Percentiles rank a stretch among this genome's conserved stretches.
Evolutionary conservation across 2,888 invertebrate genomes (phyloP).

Genomic region (Lasiommata megera): DNA sequence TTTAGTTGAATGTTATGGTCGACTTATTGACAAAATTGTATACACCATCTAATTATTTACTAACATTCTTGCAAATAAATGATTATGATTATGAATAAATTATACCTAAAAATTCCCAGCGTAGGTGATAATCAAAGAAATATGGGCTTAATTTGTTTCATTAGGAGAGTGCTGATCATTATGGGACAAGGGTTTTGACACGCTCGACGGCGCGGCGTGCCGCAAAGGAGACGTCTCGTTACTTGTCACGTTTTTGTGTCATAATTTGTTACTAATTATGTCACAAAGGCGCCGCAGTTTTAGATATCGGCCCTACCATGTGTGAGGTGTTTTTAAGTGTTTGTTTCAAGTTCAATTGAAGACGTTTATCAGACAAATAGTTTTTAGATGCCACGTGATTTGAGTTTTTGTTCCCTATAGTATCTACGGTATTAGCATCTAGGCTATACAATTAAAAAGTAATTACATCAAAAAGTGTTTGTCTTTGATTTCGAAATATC

Average conservation of each 20-base stretch:
- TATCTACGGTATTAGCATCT: no score
- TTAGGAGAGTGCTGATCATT: conserved; percentile 18
- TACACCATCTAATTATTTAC: no score
- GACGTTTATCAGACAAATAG: no score
- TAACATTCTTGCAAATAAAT: no score
- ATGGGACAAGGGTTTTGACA: conserved; percentile 24
- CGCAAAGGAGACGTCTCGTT: not conserved
- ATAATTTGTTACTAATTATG: conserved; percentile 38
- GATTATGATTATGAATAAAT: not conserved
- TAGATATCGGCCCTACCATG: conserved; percentile 1
- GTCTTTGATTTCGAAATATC: no score
- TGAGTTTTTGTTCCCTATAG: no score
- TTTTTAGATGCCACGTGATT: no score
- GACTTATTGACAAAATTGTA: no score
- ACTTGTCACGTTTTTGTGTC: conserved; percentile 27
- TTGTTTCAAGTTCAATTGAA: no score
- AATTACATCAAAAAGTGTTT: no score
- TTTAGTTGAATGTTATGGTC: no score
- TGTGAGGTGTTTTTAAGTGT: not conserved
- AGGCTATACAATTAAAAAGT: no score
- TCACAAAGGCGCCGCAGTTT: conserved; percentile 28
- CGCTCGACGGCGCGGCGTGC: not conserved
- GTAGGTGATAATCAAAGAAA: conserved; percentile 13
- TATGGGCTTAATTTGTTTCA: conserved; percentile 30
- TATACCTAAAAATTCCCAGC: not conserved